These are phyloP conservation scores for Eucidaris tribuloides DNA, from an alignment of 35 echinoderm and acorn worm genomes.

Conservation along the genomic window DNA sequence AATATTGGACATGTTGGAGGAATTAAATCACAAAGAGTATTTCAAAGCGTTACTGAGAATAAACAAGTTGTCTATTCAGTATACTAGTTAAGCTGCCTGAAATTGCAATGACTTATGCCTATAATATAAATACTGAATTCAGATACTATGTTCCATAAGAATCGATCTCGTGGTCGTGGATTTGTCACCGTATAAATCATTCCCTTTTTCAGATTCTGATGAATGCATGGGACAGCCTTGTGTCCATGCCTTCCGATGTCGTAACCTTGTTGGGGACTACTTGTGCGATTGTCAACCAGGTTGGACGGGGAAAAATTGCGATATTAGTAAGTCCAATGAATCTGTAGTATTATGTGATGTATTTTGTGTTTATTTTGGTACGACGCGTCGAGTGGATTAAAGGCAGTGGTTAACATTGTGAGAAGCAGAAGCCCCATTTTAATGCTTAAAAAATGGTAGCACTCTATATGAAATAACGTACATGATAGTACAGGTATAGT, in stretches of 20 bases:
- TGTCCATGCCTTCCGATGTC: constrained; percentile 82
- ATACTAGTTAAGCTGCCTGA: neutral
- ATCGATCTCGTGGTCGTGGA: neutral
- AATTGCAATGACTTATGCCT: neutral
- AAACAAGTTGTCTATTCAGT: neutral
- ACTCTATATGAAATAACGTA: too few relatives aligned
- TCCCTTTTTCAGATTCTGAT: constrained; percentile 71
- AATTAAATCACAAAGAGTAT: neutral
- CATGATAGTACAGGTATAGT: too few relatives aligned
- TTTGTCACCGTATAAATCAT: too few relatives aligned
- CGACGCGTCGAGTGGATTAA: too few relatives aligned
- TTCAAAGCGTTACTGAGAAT: neutral
- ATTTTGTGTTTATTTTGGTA: too few relatives aligned
- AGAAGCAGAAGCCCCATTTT: too few relatives aligned
- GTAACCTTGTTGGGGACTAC: constrained; percentile 85
- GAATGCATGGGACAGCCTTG: constrained; percentile 91
- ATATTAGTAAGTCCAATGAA: constrained; percentile 91
- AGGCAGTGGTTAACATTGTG: too few relatives aligned
- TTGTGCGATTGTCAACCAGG: constrained; percentile 97
- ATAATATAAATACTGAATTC: neutral
- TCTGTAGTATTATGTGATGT: too few relatives aligned
- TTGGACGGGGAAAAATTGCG: constrained; percentile 94
- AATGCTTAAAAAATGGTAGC: too few relatives aligned
- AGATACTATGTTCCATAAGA: neutral
- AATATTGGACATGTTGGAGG: too few relatives aligned